Evolutionary conservation across 1,140 invertebrate species (phyloP), one percentile per base, ranked within the genome.

Genomic region (Heterodera schachtii): DNA sequence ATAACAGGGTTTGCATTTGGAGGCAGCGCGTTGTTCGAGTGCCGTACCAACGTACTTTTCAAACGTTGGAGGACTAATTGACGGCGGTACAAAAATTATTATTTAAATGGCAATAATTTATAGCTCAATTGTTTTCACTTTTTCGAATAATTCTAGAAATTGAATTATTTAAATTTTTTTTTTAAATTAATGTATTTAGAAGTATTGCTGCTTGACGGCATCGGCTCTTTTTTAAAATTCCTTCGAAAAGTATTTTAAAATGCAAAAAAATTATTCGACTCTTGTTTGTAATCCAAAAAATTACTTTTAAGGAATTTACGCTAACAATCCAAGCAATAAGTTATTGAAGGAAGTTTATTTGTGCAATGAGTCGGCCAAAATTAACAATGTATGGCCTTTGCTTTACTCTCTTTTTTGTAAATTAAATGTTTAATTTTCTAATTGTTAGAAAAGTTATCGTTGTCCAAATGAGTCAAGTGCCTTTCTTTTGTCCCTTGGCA

Each of bases 311-410:
- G 76, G 76, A 4, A 90, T 98, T 7, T 96, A 97, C 80, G 94
- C 96, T 0, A 98, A 98, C 90, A 98, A 98, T 90, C 97, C 97
- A 0, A 97, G 96, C 0, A 89, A 98, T 69, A 96, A 98, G 89
- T 93, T 95, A 0, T 91, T 98, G 71, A 96, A 95, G 0, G 96
- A 98, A 91, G 94, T 98, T 57, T 93, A 95, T 60, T 95, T 97
- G 88, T 94, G 96, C 86, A 94, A 95, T 85, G 91, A 94, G 67
- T 94, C 94, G 21, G 13, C 19, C 16, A 7, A 60, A 75, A 16
- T 71, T 21, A 82, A 41, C 16, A 19, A n/a, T 16, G 76, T 47
- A 19, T n/a, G n/a, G 31, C 21, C 19, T n/a, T n/a, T 31, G 21
- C 52, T n/a, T n/a, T n/a, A n/a, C n/a, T n/a, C n/a, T n/a, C n/a